These are phyloP conservation scores for Xenotilapia longispinis DNA, from an alignment of 2,113 vertebrate species.

Conservation along the genomic window DNA sequence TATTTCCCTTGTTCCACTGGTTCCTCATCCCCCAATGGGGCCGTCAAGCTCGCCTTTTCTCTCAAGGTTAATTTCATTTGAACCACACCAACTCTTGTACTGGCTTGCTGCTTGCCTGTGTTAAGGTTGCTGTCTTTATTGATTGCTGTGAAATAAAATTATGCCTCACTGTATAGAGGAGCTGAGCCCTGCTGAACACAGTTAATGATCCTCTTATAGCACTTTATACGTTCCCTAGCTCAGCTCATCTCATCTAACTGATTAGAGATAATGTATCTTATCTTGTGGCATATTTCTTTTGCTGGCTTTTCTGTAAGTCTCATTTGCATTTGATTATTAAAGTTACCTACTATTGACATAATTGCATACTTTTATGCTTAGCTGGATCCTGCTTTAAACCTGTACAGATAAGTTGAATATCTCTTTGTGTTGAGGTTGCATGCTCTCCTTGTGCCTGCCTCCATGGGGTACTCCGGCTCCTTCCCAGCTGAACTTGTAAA, in stretches of 20 bases:
- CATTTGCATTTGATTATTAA: neutral
- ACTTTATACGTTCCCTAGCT: neutral
- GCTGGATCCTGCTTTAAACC: neutral
- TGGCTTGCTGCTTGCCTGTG: neutral
- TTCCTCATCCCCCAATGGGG: neutral
- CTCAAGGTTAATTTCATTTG: slow-evolving; percentile 55
- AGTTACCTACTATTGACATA: neutral
- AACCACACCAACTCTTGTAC: neutral
- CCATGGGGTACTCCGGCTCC: neutral
- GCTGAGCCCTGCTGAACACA: neutral
- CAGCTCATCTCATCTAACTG: neutral
- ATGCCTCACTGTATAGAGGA: slow-evolving; percentile 19
- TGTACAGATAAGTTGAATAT: neutral
- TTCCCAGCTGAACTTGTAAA: neutral
- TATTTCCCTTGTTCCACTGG: neutral
- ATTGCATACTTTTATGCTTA: neutral
- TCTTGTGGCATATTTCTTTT: neutral
- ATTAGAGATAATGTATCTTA: neutral
- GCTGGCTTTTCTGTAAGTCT: neutral
- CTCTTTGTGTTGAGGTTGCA: neutral
- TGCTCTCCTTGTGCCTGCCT: neutral
- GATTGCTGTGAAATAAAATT: slow-evolving; percentile 49
- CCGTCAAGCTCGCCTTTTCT: neutral
- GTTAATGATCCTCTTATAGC: slow-evolving; percentile 21
- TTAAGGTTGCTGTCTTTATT: slow-evolving; percentile 24